Evolutionary conservation across 2,888 invertebrate species (phyloP).

Genomic region (Aphodius granarius): DNA sequence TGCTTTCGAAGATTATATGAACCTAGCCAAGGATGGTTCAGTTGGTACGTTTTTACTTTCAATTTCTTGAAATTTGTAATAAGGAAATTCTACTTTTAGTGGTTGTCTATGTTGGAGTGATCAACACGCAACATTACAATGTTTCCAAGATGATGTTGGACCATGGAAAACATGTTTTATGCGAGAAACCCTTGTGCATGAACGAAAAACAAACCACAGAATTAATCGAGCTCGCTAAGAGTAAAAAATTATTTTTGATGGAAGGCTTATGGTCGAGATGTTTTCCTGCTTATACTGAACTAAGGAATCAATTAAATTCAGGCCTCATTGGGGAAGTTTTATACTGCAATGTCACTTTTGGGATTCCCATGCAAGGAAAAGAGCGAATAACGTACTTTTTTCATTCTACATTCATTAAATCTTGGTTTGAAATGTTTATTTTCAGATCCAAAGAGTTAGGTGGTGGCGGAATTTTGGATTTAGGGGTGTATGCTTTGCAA

Average conservation of each 20-base stretch:
- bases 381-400: slow-evolving; percentile 47
- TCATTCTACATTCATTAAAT: neutral
- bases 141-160: slow-evolving; percentile 74
- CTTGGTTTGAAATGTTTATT: neutral
- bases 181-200: slow-evolving; percentile 88
- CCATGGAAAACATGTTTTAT: slow-evolving; percentile 82
- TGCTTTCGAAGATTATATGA: slow-evolving; percentile 75
- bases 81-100: slow-evolving; percentile 52
- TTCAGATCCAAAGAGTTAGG: slow-evolving; percentile 58
- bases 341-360: slow-evolving; percentile 71
- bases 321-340: slow-evolving; percentile 72
- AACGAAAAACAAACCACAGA: slow-evolving; percentile 73
- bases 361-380: slow-evolving; percentile 56
- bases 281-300: slow-evolving; percentile 73
- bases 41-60: slow-evolving; percentile 56
- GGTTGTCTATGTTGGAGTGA: slow-evolving; percentile 79
- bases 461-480: slow-evolving; percentile 76
- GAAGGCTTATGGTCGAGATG: slow-evolving; percentile 89
- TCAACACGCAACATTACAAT: slow-evolving; percentile 75
- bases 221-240: slow-evolving; percentile 68
- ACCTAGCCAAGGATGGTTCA: slow-evolving; percentile 71
- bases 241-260: slow-evolving; percentile 78
- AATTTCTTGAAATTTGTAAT: neutral
- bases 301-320: slow-evolving; percentile 66
- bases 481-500: slow-evolving; percentile 78